Evolutionary conservation across 1,140 invertebrate species (phyloP).

Genomic region (Heliothis subflexa): DNA sequence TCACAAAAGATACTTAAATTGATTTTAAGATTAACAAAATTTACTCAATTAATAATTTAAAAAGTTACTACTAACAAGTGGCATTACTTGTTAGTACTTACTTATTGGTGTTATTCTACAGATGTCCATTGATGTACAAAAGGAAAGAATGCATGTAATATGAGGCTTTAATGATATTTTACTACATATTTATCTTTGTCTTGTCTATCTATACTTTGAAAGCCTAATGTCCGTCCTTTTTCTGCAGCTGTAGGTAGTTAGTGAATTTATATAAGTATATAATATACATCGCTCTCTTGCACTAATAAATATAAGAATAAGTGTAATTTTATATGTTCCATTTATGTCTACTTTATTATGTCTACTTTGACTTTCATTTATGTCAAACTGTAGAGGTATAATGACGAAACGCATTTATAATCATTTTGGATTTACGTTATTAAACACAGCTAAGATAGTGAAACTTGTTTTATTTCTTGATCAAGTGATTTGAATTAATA

Average conservation of each 20-base stretch:
- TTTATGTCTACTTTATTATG: slow-evolving; percentile 40
- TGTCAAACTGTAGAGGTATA: slow-evolving; percentile 37
- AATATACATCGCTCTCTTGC: slow-evolving; percentile 56
- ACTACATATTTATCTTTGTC: background rate
- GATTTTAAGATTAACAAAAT: slow-evolving; percentile 43
- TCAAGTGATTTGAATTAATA: too few species aligned
- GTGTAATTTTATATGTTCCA: slow-evolving; percentile 42
- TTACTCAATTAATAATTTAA: slow-evolving; percentile 40
- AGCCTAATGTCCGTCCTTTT: slow-evolving; percentile 57
- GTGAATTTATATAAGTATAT: slow-evolving; percentile 43
- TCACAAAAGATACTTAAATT: slow-evolving; percentile 78
- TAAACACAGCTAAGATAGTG: slow-evolving; percentile 18
- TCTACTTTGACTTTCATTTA: slow-evolving; percentile 45
- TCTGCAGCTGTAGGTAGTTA: slow-evolving; percentile 51
- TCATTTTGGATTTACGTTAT: slow-evolving; percentile 31
- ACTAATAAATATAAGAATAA: slow-evolving; percentile 46
- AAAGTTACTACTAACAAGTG: slow-evolving; percentile 48
- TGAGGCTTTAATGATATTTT: background rate
- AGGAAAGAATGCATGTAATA: background rate
- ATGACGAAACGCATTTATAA: slow-evolving; percentile 36
- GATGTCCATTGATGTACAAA: background rate
- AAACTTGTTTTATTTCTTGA: background rate
- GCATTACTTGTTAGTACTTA: background rate
- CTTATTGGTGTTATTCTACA: background rate
- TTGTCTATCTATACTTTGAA: background rate